phyloP scores from a whole-genome alignment of 1,140 invertebrate species.

The Zophobas morio region DNA sequence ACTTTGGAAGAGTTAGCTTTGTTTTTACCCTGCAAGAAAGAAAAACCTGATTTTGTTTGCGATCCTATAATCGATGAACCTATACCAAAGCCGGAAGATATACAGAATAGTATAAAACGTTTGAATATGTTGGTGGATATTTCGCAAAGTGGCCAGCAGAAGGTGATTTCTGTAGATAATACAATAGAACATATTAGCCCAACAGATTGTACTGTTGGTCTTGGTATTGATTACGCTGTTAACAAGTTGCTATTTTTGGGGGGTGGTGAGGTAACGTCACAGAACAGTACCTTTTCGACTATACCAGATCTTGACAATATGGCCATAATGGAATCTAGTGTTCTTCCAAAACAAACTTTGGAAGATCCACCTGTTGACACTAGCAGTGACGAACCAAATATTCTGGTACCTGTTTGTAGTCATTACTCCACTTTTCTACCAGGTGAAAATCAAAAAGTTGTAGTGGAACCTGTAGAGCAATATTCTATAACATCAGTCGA shows the following conservation, averaged over 20 bases:
- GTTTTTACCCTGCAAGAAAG: slow-evolving; percentile 27
- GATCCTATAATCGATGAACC: slow-evolving; percentile 25
- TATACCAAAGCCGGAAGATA: slow-evolving; percentile 27
- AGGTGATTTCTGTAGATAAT: slow-evolving; percentile 20
- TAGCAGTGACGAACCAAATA: background rate
- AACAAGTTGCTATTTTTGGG: slow-evolving; percentile 15
- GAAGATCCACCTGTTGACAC: background rate
- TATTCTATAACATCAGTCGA: slow-evolving; percentile 20
- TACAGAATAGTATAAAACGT: slow-evolving; percentile 32
- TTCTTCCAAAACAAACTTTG: slow-evolving; percentile 8
- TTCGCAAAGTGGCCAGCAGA: slow-evolving; percentile 10
- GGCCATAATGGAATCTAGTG: slow-evolving; percentile 27
- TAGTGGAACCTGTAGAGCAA: slow-evolving; percentile 33
- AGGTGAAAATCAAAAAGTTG: slow-evolving; percentile 31
- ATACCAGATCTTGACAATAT: slow-evolving; percentile 33
- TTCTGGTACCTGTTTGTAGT: background rate
- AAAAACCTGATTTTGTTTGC: slow-evolving; percentile 25
- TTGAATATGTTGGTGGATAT: slow-evolving; percentile 30
- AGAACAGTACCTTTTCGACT: slow-evolving; percentile 13
- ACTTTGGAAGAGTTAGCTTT: slow-evolving; percentile 20
- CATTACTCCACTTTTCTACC: slow-evolving; percentile 3
- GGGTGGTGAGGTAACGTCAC: background rate
- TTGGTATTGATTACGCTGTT: slow-evolving; percentile 31
- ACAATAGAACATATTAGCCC: slow-evolving; percentile 5
- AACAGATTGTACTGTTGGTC: slow-evolving; percentile 7